phyloP scores from a whole-genome alignment of 1,140 invertebrate species.

The Frieseomelitta varia region DNA sequence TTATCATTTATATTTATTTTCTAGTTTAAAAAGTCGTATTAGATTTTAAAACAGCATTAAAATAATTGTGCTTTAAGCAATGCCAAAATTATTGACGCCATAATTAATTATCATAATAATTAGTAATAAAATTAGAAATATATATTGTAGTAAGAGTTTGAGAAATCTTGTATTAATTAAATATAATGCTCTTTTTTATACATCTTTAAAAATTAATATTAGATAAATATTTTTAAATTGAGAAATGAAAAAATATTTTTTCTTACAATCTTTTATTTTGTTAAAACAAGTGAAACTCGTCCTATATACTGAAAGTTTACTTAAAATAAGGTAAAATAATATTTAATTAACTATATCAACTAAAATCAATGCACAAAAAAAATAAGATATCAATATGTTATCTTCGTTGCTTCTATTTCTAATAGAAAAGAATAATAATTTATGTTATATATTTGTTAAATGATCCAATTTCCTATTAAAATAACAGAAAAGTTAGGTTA shows the following conservation, averaged over 20 bases:
- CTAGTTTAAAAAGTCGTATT: not conserved
- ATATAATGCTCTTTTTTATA: not conserved
- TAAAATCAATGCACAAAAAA: not conserved
- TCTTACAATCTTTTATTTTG: not conserved
- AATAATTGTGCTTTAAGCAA: not conserved
- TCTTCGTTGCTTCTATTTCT: not conserved
- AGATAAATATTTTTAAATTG: too few species aligned
- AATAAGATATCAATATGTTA: slow-evolving; percentile 9
- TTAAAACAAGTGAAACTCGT: slow-evolving; percentile 6
- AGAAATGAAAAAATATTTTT: not conserved
- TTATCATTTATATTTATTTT: slow-evolving; percentile 22
- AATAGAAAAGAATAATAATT: slow-evolving; percentile 15
- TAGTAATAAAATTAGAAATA: not conserved
- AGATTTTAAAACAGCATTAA: not conserved
- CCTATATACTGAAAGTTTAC: slow-evolving; percentile 22
- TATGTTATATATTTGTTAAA: slow-evolving; percentile 8
- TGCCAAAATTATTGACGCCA: not conserved
- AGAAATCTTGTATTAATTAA: not conserved
- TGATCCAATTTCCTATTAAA: not conserved
- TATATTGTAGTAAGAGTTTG: not conserved
- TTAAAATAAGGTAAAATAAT: slow-evolving; percentile 17
- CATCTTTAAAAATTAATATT: not conserved
- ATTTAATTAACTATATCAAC: slow-evolving; percentile 4
- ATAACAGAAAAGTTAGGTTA: not conserved
- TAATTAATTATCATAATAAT: not conserved